A percentile compares a stretch with the other conserved stretches of the same genome.
Conservation (phyloP, 2,797 vertebrate genomes). For the Acrossocheilus wenchowensis region DNA sequence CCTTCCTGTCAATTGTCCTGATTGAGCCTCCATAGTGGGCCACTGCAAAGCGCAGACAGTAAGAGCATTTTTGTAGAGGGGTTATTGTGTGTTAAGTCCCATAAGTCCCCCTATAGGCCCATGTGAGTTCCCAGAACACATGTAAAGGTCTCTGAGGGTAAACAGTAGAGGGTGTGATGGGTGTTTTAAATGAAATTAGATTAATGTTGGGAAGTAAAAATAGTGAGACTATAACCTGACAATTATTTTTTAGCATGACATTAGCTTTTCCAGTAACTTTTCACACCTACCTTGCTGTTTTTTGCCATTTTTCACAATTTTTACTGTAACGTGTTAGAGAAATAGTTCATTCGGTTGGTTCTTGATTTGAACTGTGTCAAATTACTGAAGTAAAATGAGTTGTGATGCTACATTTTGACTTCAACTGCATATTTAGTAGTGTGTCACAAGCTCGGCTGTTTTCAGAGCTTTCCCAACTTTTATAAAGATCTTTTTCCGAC, state of each 20-base stretch:
- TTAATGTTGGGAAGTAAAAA: background rate
- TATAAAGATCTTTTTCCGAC: background rate
- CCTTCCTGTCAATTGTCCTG: slow-evolving; percentile 51
- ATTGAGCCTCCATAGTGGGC: slow-evolving; percentile 38
- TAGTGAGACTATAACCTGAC: background rate
- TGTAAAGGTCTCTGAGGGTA: slow-evolving; percentile 7
- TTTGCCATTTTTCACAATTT: background rate
- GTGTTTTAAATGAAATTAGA: background rate
- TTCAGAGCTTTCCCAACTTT: background rate
- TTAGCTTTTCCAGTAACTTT: background rate
- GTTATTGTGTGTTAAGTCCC: slow-evolving; percentile 46
- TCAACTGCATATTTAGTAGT: background rate
- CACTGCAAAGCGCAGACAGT: slow-evolving; percentile 39
- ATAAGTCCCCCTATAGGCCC: slow-evolving; percentile 25
- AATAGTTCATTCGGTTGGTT: background rate
- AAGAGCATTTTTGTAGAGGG: slow-evolving; percentile 21
- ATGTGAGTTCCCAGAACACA: slow-evolving; percentile 40
- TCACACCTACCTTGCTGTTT: background rate
- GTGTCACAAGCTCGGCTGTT: too few species aligned
- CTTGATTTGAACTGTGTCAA: background rate
- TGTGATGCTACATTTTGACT: background rate
- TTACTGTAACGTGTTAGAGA: background rate
- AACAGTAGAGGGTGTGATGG: slow-evolving; percentile 40
- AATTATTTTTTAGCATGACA: background rate
- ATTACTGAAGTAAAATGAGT: background rate